Evolutionary conservation across 2,797 vertebrate genomes (phyloP), one percentile per base, ranked within the genome.

Genomic region (Acipenser ruthenus): DNA sequence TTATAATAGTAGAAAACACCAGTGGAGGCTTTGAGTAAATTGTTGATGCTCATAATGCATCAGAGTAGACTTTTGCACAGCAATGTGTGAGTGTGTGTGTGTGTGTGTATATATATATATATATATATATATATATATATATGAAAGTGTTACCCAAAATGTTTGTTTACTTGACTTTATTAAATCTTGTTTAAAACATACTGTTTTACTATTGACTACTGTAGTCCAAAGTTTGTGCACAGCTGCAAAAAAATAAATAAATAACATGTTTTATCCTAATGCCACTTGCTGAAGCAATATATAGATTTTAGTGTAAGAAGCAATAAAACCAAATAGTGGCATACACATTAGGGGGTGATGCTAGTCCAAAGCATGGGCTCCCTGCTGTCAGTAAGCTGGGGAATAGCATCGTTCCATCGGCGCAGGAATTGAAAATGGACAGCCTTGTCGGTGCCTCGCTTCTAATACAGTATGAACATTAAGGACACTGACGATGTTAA

Each of bases 221-320:
- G 48, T 48, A 55, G 37, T 53, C 50, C 50, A 23, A 71, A 68
- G 71, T 71, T 70, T 63, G 60, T 72, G 68, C 68, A 71, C 63
- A 71, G 67, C 65, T 60, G 63, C 18, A 65, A 9, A 59, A 56
- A 70, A 63, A 60, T 65, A 70, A 67, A 18, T 50, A 61, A 67
- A 65, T 60, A 67, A 69, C 67, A 65, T 65, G 60, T 63, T 59
- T 70, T 64, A 37, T 37, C 37, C 37, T 37, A 37, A 37, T 37
- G 37, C 37, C 37, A 37, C 37, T 37, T 37, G 37, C 37, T 37
- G 37, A 37, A 37, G 37, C 37, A 37, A 37, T 37, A 37, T 37
- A 37, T 37, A 37, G 37, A 37, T 4, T 4, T 37, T 37, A 37
- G 37, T 37, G 37, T 37, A 37, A 37, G 37, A 37, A 37, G 37